Evolutionary conservation across 2,113 vertebrate genomes (phyloP).

Genomic region (Hiodon alosoides): DNA sequence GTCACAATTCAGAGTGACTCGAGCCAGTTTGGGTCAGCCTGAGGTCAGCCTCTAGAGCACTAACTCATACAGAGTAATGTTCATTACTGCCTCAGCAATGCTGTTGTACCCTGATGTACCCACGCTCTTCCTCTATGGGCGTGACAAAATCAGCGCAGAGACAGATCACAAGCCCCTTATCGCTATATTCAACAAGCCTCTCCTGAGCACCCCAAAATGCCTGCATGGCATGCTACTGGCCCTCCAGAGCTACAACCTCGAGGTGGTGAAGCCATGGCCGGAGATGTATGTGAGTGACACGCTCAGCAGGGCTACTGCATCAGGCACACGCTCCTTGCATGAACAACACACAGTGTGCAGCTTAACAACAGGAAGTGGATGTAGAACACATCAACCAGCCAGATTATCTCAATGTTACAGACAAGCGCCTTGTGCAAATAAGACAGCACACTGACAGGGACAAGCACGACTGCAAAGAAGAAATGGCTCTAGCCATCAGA

Average conservation of each 20-base stretch:
- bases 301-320: too few species aligned
- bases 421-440: not conserved
- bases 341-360: conserved; percentile 11
- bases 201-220: conserved; percentile 29
- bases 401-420: conserved; percentile 32
- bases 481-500: too few species aligned
- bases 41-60: conserved; percentile 3
- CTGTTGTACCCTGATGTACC: too few species aligned
- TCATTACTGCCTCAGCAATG: too few species aligned
- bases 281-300: too few species aligned
- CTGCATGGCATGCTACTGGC: conserved; percentile 32
- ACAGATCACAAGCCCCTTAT: conserved; percentile 28
- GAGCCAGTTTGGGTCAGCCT: conserved; percentile 19
- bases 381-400: conserved; percentile 22
- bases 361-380: conserved; percentile 18
- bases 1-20: conserved; percentile 34
- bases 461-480: too few species aligned
- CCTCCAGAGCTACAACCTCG: conserved; percentile 29
- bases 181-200: conserved; percentile 25
- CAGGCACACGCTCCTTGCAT: too few species aligned
- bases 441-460: too few species aligned
- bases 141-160: conserved; percentile 22
- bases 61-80: too few species aligned
- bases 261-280: conserved; percentile 19
- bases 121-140: conserved; percentile 25